A percentile compares a stretch with the other conserved stretches of the same genome.
Conservation (phyloP, 2,888 invertebrate species). For the Lottia scabra region DNA sequence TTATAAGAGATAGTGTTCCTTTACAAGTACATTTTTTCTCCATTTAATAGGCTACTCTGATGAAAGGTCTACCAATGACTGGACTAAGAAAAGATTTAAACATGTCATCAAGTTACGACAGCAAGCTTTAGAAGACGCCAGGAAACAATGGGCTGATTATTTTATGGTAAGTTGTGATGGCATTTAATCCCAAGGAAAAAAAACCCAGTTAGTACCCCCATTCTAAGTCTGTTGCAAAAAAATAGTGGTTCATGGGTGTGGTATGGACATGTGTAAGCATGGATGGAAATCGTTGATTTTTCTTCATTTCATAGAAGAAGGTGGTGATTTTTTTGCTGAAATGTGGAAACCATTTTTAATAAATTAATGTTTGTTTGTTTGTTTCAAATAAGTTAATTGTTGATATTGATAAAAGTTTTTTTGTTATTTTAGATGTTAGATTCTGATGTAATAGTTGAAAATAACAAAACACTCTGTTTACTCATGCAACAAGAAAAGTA, state of each 20-base stretch:
- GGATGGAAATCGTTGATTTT: too few species aligned
- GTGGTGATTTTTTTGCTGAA: too few species aligned
- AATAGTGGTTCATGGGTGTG: too few species aligned
- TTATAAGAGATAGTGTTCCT: constrained; percentile 5
- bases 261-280: too few species aligned
- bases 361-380: too few species aligned
- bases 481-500: constrained; percentile 77
- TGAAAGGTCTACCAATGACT: constrained; percentile 73
- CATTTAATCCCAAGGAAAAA: too few species aligned
- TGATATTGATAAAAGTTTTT: too few species aligned
- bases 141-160: constrained; percentile 88
- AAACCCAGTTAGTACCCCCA: too few species aligned
- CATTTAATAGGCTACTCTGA: constrained; percentile 54
- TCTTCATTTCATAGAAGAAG: too few species aligned
- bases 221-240: too few species aligned
- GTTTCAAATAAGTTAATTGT: too few species aligned
- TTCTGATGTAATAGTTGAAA: constrained; percentile 68
- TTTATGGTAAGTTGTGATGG: constrained; percentile 83
- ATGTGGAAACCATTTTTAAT: too few species aligned
- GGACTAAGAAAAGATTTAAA: constrained; percentile 81
- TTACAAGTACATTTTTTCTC: background rate
- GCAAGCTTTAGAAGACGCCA: constrained; percentile 79
- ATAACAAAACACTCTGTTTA: constrained; percentile 71
- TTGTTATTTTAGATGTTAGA: constrained; percentile 60
- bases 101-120: constrained; percentile 86